phyloP scores from a whole-genome alignment of 2,797 vertebrate species.

The Petrocephalus sullivani region DNA sequence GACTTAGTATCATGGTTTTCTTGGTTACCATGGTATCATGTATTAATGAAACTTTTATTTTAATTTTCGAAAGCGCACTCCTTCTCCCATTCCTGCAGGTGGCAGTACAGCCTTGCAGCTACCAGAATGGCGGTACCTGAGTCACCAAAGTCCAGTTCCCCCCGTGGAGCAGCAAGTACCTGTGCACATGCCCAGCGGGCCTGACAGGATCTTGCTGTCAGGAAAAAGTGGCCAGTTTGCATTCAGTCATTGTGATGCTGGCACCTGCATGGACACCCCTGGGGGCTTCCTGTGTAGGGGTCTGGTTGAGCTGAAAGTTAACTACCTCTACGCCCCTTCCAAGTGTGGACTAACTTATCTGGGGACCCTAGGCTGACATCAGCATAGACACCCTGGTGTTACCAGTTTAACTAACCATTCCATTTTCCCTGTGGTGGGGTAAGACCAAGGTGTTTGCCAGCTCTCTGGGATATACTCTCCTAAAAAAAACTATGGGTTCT shows the following conservation, averaged over 20 bases:
- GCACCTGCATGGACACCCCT: conserved; percentile 45
- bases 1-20: too few species aligned
- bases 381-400: background rate
- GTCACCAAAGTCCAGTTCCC: conserved; percentile 67
- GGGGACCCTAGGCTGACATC: background rate
- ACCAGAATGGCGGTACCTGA: conserved; percentile 40
- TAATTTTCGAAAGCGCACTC: background rate
- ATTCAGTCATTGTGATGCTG: conserved; percentile 47
- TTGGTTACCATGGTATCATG: too few species aligned
- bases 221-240: conserved; percentile 48
- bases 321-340: background rate
- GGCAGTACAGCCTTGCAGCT: conserved; percentile 18
- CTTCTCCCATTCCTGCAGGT: conserved; percentile 49
- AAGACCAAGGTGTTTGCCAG: background rate
- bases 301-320: conserved; percentile 57
- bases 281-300: conserved; percentile 55
- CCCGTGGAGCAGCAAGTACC: conserved; percentile 64
- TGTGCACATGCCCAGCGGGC: conserved; percentile 65
- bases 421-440: background rate
- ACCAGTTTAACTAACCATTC: background rate
- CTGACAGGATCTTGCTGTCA: conserved; percentile 59
- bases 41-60: background rate
- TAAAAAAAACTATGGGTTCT: background rate
- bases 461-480: background rate
- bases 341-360: background rate